These are phyloP conservation scores for Nothobranchius furzeri DNA, from an alignment of 2,113 vertebrate species.

Conservation along the genomic window DNA sequence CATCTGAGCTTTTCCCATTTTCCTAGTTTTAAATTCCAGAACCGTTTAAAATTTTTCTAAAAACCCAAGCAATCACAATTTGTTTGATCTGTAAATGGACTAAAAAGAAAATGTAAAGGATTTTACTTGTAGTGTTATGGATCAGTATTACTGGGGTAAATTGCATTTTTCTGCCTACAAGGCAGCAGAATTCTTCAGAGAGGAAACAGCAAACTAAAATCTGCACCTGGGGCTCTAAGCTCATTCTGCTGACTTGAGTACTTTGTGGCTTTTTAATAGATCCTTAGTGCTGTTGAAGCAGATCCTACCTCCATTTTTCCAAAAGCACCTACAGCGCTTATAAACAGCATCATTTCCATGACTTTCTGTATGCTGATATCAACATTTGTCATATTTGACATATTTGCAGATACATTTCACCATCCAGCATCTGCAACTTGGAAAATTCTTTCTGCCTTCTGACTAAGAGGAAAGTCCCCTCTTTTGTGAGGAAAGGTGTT, in stretches of 20 bases:
- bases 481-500: background rate
- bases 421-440: background rate
- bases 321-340: slow-evolving; percentile 18
- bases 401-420: background rate
- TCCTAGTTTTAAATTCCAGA: too few relatives aligned
- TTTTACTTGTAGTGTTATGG: too few relatives aligned
- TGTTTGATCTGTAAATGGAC: too few relatives aligned
- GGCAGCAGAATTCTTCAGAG: slow-evolving; percentile 2
- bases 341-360: slow-evolving; percentile 11
- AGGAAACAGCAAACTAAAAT: slow-evolving; percentile 18
- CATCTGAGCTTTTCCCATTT: too few relatives aligned
- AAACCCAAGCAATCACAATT: too few relatives aligned
- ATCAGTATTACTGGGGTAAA: background rate
- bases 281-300: slow-evolving; percentile 20
- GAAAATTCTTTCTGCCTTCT: background rate
- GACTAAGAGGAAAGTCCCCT: slow-evolving; percentile 1
- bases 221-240: slow-evolving; percentile 19
- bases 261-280: slow-evolving; percentile 22
- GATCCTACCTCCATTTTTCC: slow-evolving; percentile 15
- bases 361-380: slow-evolving; percentile 9
- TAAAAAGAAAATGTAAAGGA: too few relatives aligned
- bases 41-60: too few relatives aligned
- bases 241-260: slow-evolving; percentile 28
- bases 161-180: slow-evolving; percentile 8
- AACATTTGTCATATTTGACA: background rate